These are phyloP conservation scores for Nothoprocta perdicaria DNA, from an alignment of 2,113 vertebrate genomes.

Conservation along the genomic window DNA sequence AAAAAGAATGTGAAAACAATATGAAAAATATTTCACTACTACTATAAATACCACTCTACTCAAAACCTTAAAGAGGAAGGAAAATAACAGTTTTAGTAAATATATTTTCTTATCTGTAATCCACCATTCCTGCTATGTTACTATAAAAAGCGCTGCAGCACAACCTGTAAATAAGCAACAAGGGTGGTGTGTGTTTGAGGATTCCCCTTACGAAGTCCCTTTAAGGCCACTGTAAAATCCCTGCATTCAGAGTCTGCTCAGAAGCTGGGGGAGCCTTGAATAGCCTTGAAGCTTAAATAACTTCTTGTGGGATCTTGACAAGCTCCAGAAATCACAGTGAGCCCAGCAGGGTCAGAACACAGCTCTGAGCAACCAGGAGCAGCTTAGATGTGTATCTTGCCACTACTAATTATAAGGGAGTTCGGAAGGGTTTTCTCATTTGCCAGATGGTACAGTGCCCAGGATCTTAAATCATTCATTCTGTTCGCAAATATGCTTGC, in stretches of 20 bases:
- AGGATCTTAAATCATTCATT: not conserved
- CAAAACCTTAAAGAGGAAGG: not conserved
- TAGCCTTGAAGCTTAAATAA: not conserved
- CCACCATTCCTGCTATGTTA: not conserved
- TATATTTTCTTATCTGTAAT: not conserved
- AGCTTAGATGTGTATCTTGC: not conserved
- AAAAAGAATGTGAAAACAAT: not conserved
- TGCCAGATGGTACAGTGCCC: not conserved
- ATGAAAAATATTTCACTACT: not conserved
- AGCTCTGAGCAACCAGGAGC: not conserved
- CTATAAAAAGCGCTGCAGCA: not conserved
- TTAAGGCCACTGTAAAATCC: not conserved
- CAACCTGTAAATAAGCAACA: not conserved
- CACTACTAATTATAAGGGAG: not conserved
- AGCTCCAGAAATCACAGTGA: not conserved
- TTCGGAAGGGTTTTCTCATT: not conserved
- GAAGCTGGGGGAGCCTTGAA: not conserved
- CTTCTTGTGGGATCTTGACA: not conserved
- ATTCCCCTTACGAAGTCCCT: not conserved
- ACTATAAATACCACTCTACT: not conserved
- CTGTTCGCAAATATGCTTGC: not conserved
- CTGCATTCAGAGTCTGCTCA: not conserved
- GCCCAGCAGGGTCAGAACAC: not conserved
- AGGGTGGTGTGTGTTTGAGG: rapidly evolving
- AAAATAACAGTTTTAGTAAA: not conserved